These are phyloP conservation scores for Erpornis zantholeuca DNA, from an alignment of 2,113 vertebrate genomes.

Conservation along the genomic window DNA sequence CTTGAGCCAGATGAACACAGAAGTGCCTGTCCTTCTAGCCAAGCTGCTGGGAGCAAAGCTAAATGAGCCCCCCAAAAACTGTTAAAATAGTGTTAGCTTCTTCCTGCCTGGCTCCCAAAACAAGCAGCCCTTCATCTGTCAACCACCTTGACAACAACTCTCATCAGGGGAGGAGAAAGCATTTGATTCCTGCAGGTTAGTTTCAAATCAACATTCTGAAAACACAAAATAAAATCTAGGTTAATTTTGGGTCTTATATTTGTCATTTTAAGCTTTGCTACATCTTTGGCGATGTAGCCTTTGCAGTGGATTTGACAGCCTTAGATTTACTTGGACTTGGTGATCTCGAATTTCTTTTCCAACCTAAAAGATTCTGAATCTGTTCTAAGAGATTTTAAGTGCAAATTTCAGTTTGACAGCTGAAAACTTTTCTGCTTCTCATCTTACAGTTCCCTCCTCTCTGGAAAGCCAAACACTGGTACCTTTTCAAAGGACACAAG, in stretches of 20 bases:
- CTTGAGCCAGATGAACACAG: neutral
- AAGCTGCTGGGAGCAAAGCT: neutral
- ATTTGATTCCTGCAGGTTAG: neutral
- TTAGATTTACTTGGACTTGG: neutral
- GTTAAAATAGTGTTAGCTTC: fast-evolving
- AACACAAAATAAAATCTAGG: neutral
- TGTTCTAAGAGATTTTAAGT: neutral
- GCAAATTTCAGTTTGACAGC: neutral
- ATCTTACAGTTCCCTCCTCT: neutral
- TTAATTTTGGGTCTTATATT: neutral
- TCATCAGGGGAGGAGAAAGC: neutral
- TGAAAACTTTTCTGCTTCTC: neutral
- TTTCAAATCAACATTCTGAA: neutral
- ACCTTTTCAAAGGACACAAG: neutral
- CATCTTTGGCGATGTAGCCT: neutral
- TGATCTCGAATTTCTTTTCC: neutral
- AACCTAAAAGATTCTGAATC: neutral
- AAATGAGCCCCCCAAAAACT: neutral
- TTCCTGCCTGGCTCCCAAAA: neutral
- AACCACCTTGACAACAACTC: neutral
- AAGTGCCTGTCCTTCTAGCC: neutral
- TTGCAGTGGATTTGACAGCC: neutral
- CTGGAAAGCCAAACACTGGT: neutral
- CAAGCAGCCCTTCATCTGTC: neutral
- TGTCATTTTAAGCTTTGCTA: neutral